Evolutionary conservation across 2,113 vertebrate genomes (phyloP), one percentile per base, ranked within the genome.

Genomic region (Corythornis madagascariensis): DNA sequence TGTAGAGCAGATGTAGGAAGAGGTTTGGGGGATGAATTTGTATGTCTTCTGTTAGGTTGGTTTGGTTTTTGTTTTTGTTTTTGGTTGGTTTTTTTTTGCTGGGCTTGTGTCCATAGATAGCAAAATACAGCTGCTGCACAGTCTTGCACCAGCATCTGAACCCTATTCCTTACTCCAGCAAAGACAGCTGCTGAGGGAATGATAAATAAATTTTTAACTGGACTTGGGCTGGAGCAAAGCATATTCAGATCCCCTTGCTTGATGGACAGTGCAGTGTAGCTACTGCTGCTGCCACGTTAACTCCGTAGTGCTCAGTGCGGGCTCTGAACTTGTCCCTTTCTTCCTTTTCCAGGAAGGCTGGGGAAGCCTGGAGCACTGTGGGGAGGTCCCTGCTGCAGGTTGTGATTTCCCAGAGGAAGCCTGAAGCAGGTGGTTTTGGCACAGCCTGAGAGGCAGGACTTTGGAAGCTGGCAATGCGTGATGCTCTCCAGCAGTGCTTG

Each of bases 251-350:
- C 29, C 9, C 6, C 8, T 31, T 4, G 43, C 15, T 52, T 1
- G 9, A 6, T 0, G 7, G 50, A 17, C 21, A 2, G 48, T 7
- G 33, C 8, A 3, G 29, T 0, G 2, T 33, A 61, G 28, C 0
- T 45, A 71, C 6, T 28, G 70, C 5, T 28, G 42, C 43, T 64
- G 67, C 80, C 42, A 53, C 40, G 40, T 29, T 43, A n/a, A 1
- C 13, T 72, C 21, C 0, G 2, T 1, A 12, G 50, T 2, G 64
- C 33, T 28, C 8, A 14, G 50, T 1, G 29, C 10, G 6, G 19
- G 3, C 38, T 14, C 29, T 6, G n/a, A 43, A 11, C 4, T 40
- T 28, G 6, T 7, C 43, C 20, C 15, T n/a, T 53, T 26, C 43
- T n/a, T 71, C 64, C 25, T 56, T 61, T 73, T 80, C 42, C 22